phyloP scores from a whole-genome alignment of 2,113 vertebrate genomes.

The Sphyrna mokarran region DNA sequence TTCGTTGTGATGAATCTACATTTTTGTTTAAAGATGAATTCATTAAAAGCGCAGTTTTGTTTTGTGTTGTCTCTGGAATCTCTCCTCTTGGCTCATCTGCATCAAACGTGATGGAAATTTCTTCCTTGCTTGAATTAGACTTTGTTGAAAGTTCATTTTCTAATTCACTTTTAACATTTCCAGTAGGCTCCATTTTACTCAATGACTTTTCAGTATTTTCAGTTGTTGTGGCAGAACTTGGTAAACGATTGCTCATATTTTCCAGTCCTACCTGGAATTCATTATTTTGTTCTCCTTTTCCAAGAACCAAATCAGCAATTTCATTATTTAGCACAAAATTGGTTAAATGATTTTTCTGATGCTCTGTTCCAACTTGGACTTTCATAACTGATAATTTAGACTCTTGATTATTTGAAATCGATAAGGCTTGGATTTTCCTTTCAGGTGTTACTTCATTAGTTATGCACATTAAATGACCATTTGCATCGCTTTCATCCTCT shows the following conservation, averaged over 20 bases:
- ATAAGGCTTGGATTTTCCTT: neutral
- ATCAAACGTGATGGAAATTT: neutral
- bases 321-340: neutral
- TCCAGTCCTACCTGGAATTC: neutral
- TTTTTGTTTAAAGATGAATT: neutral
- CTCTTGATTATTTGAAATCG: neutral
- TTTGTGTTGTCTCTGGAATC: neutral
- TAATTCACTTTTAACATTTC: neutral
- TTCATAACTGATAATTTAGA: neutral
- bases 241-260: neutral
- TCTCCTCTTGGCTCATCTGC: neutral
- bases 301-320: neutral
- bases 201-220: neutral
- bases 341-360: neutral
- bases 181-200: neutral
- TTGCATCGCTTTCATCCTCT: neutral
- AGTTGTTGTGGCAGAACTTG: neutral
- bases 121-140: neutral
- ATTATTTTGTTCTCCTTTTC: neutral
- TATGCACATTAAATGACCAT: neutral
- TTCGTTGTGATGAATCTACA: neutral
- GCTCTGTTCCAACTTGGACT: too few relatives aligned
- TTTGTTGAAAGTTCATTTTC: neutral
- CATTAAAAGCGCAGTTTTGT: neutral
- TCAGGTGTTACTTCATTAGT: neutral